phyloP scores from a whole-genome alignment of 2,888 invertebrate genomes.

The Sphaerophoria rueppellii region DNA sequence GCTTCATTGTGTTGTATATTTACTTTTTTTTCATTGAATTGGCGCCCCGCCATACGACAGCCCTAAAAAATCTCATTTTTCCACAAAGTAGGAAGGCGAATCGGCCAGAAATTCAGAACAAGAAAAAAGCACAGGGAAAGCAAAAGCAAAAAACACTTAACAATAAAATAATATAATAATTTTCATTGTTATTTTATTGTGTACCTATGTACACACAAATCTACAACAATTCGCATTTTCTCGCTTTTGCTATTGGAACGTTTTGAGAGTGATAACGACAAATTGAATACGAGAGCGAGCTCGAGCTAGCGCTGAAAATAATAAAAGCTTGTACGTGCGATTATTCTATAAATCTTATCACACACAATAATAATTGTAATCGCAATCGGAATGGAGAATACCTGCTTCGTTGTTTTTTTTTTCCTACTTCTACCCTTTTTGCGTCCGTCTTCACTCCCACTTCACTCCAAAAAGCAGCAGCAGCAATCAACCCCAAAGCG shows the following conservation, averaged over 20 bases:
- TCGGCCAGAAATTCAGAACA: conserved; percentile 19
- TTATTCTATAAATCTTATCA: conserved; percentile 71
- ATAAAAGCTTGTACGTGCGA: conserved; percentile 62
- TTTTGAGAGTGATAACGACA: conserved; percentile 48
- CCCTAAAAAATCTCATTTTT: conserved; percentile 63
- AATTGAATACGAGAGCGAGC: conserved; percentile 20
- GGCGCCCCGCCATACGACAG: conserved; percentile 47
- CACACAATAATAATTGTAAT: neutral
- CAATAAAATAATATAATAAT: conserved; percentile 20
- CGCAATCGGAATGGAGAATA: conserved; percentile 51
- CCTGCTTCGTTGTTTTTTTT: conserved; percentile 43
- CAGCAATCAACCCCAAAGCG: neutral
- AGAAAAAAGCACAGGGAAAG: neutral
- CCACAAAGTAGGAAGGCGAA: conserved; percentile 40
- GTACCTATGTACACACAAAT: neutral
- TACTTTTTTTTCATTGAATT: conserved; percentile 40
- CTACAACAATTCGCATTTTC: conserved; percentile 12
- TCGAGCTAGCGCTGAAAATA: neutral
- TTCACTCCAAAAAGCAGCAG: neutral
- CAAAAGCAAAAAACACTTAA: conserved; percentile 23
- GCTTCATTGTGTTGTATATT: conserved; percentile 29
- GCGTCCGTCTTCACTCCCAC: neutral
- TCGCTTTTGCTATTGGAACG: conserved; percentile 2
- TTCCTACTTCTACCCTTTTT: conserved; percentile 34
- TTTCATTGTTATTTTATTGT: conserved; percentile 26